A percentile compares a stretch with the other conserved stretches of the same genome.
phyloP scores from a whole-genome alignment of 1,140 invertebrate species.

The Anthonomus grandis region DNA sequence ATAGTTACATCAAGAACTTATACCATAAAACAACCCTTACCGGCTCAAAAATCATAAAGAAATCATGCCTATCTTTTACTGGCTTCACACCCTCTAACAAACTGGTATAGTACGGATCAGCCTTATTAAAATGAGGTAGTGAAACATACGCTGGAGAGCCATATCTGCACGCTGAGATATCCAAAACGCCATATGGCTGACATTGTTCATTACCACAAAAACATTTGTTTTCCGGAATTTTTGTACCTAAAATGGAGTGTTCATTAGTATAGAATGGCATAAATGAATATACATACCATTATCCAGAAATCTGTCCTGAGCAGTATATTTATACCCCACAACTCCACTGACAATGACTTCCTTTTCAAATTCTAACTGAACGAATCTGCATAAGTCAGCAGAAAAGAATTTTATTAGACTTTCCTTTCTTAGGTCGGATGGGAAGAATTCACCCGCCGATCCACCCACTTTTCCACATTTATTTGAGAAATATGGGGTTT shows the following conservation, averaged over 20 bases:
- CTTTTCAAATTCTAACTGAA: slow-evolving; percentile 34
- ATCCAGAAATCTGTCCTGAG: slow-evolving; percentile 54
- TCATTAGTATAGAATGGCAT: neutral
- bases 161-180: slow-evolving; percentile 57
- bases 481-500: slow-evolving; percentile 51
- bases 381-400: slow-evolving; percentile 63
- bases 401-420: slow-evolving; percentile 62
- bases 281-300: slow-evolving; percentile 54
- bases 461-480: slow-evolving; percentile 50
- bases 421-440: slow-evolving; percentile 57
- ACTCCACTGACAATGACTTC: slow-evolving; percentile 49
- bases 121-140: slow-evolving; percentile 69
- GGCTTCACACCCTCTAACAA: slow-evolving; percentile 59
- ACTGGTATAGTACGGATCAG: slow-evolving; percentile 54
- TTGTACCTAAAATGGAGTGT: slow-evolving; percentile 49
- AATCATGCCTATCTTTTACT: slow-evolving; percentile 55
- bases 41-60: slow-evolving; percentile 61
- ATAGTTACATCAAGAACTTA: neutral
- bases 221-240: slow-evolving; percentile 63
- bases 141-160: slow-evolving; percentile 66
- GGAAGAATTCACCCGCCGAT: slow-evolving; percentile 74
- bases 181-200: slow-evolving; percentile 60
- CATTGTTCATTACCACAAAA: slow-evolving; percentile 71
- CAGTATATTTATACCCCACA: slow-evolving; percentile 55
- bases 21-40: slow-evolving; percentile 48